Evolutionary conservation across 1,140 invertebrate genomes (phyloP), one percentile per base, ranked within the genome.

Genomic region (Oncopeltus fasciatus): DNA sequence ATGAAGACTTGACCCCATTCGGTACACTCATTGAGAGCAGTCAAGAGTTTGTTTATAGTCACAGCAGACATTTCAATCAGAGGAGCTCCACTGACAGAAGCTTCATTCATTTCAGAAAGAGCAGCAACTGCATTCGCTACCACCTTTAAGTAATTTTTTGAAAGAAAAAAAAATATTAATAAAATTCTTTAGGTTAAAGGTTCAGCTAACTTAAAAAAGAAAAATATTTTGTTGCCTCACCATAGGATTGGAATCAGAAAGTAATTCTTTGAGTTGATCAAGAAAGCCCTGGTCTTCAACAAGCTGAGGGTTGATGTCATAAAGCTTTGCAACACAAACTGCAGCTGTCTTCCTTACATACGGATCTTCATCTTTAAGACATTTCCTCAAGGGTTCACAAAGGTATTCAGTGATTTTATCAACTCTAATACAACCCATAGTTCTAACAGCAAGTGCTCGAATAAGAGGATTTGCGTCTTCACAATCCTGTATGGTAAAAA

Each of bases 241-340:
- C 97, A 99, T 99, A n/a, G 97, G 97, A 79, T 99, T 99, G 0
- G 95, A 98, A 76, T 99, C 97, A 24, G 93, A 97, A 9, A 99
- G 75, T 33, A 99, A 76, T 76, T 99, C 96, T 73, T 95, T 95
- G 14, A 99, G 76, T 68, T 96, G 90, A 75, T 99, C 96, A 43
- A 99, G 78, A 74, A 99, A 99, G 14, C 96, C 97, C 80, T 99
- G 90, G 69, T 98, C 94, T 75, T 98, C 94, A 4, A 98, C 97
- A 72, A 99, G 83, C 67, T 88, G 87, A 12, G 95, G 88, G 69
- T 98, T 99, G 70, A 99, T 99, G 73, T 99, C 96, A 76, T 99
- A 96, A 60, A 99, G 78, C 74, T 99, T 99, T 27, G 96, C 97
- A 18, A 99, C 97, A 74, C 95, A 99, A 28, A 99, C 95, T 12